Evolutionary conservation across 37 sponge, comb jelly and placozoan species (phyloP).

Genomic region (Haliclona indistincta): DNA sequence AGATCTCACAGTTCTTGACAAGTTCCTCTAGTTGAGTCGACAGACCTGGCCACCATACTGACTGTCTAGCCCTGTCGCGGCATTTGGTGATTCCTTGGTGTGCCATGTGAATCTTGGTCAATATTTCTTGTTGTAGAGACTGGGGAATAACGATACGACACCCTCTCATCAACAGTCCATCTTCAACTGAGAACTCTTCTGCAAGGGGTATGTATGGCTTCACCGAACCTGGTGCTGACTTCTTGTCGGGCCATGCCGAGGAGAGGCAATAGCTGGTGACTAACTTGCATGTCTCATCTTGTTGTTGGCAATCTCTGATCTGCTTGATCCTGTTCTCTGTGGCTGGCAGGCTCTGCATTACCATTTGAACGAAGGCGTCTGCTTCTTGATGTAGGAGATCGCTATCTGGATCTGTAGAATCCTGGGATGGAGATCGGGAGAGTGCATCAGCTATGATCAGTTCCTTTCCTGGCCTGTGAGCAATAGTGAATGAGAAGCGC

Average conservation of each 20-base stretch:
- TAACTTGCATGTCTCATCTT: too few species aligned
- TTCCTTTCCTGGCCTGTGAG: constrained; percentile 48
- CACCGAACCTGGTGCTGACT: not conserved
- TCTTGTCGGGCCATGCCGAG: constrained; percentile 34
- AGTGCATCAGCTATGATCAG: constrained; percentile 45
- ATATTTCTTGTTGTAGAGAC: not conserved
- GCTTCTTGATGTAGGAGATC: not conserved
- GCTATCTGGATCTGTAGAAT: not conserved
- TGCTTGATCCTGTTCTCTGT: not conserved
- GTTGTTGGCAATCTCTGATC: not conserved
- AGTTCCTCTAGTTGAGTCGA: constrained; percentile 1
- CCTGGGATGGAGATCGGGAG: constrained; percentile 21
- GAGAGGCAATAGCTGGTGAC: too few species aligned
- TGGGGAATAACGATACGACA: constrained; percentile 23
- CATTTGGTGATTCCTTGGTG: constrained; percentile 45
- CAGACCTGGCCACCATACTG: constrained; percentile 35
- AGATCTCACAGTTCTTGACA: not conserved
- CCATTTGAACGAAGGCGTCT: not conserved
- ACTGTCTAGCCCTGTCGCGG: constrained; percentile 30
- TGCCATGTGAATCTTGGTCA: constrained; percentile 21
- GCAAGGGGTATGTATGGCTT: constrained; percentile 10
- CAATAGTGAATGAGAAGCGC: constrained; percentile 29
- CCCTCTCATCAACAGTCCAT: constrained; percentile 21
- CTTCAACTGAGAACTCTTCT: constrained; percentile 13
- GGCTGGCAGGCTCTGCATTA: not conserved